phyloP scores from a whole-genome alignment of 2,113 vertebrate genomes.

The Lepidothrix coronata region DNA sequence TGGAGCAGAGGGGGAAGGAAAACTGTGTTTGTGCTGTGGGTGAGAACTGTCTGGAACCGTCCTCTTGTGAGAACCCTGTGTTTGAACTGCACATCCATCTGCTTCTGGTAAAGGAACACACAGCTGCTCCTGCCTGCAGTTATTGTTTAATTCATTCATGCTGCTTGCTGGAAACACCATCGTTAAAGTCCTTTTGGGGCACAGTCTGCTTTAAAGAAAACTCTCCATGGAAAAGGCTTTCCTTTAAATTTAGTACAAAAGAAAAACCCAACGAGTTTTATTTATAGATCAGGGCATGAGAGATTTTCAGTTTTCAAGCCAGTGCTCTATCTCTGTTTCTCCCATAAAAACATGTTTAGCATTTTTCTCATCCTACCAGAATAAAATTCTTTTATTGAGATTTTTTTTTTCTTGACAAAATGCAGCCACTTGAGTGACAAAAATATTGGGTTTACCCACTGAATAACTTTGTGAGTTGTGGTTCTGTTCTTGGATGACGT shows the following conservation, averaged over 20 bases:
- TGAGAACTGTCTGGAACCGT: background rate
- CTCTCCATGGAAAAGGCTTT: slow-evolving; percentile 42
- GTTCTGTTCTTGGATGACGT: background rate
- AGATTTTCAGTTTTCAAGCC: background rate
- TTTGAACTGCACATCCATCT: background rate
- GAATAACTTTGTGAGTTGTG: background rate
- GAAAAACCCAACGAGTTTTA: slow-evolving; percentile 51
- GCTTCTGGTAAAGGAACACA: slow-evolving; percentile 1
- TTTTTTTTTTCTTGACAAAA: background rate
- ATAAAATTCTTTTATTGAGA: background rate
- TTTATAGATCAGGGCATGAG: slow-evolving; percentile 66
- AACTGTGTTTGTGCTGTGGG: background rate
- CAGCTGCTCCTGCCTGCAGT: slow-evolving; percentile 22
- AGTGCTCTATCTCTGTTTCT: slow-evolving; percentile 33
- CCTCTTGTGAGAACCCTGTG: accelerated
- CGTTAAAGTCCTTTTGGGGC: slow-evolving; percentile 53
- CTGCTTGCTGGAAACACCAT: slow-evolving; percentile 53
- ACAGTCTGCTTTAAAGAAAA: slow-evolving; percentile 30
- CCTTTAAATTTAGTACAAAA: slow-evolving; percentile 63
- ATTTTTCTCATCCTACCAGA: slow-evolving; percentile 44
- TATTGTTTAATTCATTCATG: slow-evolving; percentile 62
- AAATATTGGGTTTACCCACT: background rate
- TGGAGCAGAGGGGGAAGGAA: background rate
- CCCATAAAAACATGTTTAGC: slow-evolving; percentile 39
- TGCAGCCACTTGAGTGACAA: background rate